Conservation (phyloP, 2,113 vertebrate species). For the Crocuta crocuta region DNA sequence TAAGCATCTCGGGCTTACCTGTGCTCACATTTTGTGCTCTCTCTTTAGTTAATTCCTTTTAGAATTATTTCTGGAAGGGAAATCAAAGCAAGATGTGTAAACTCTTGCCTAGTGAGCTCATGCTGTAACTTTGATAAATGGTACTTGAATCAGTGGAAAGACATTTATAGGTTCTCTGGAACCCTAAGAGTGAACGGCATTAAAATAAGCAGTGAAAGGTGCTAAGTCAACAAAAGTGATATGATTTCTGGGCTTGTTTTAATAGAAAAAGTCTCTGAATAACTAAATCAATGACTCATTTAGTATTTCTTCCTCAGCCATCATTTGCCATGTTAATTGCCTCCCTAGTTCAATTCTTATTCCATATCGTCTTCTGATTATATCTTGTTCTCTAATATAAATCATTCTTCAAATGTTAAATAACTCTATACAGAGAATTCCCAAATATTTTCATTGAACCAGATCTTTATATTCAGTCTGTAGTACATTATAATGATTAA, state of each 20-base stretch:
- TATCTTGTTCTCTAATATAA: neutral
- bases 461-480: neutral
- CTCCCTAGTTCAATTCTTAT: neutral
- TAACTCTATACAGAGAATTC: neutral
- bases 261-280: slow-evolving; percentile 53
- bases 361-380: neutral
- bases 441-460: neutral
- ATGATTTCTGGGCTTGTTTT: slow-evolving; percentile 58
- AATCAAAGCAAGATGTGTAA: neutral
- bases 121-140: slow-evolving; percentile 45
- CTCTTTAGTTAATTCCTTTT: slow-evolving; percentile 11
- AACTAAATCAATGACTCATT: slow-evolving; percentile 63
- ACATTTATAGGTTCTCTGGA: slow-evolving; percentile 73
- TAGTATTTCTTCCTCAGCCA: neutral
- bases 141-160: slow-evolving; percentile 22
- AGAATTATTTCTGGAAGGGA: slow-evolving; percentile 47
- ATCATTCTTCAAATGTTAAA: neutral
- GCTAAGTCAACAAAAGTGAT: slow-evolving; percentile 60
- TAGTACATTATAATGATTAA: neutral
- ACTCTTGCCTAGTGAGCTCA: neutral
- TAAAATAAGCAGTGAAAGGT: slow-evolving; percentile 71
- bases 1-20: neutral
- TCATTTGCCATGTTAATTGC: slow-evolving; percentile 2
- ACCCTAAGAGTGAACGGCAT: slow-evolving; percentile 41
- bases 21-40: neutral